Base-by-base conservation (phyloP, 2,797 vertebrate genomes). In the Melanotaenia pygmaea region DNA sequence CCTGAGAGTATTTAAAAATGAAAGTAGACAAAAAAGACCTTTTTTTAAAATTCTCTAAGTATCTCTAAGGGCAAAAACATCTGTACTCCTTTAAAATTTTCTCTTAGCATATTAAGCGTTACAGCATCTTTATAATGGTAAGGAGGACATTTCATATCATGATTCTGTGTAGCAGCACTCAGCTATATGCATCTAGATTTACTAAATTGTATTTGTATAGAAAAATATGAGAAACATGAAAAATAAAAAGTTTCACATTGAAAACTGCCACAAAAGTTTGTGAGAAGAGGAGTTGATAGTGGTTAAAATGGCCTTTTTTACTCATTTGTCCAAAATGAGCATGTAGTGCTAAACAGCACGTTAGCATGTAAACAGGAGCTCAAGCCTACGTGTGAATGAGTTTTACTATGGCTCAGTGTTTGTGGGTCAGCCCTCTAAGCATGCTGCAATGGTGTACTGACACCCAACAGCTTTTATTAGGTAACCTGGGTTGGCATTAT, bases 401-500 rank as follows among this genome's bases (percentile, higher is more conserved):
- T 68, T 64, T 67, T 9, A 64, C 3, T 64, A 18, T 7, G 8
- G 5, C 40, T 59, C 40, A 61, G 62, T 68, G 63, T 64, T 59
- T 64, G 24, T 64, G 24, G 62, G 50, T 73, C n/a, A 40, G 16
- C 34, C 26, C 43, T 26, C 10, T 26, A 18, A 32, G 34, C 40
- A 30, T 43, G 54, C 22, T 50, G 35, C 12, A 20, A 11, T 1
- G 26, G 9, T 58, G 18, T 32, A 40, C 45, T 18, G 28, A 37
- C 3, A 5, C 24, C 65, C 34, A 16, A 40, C 22, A 11, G 14
- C 37, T 20, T 66, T 51, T 66, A 69, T 34, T 68, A 61, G 20
- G 45, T 68, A 35, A 74, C 68, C 70, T 64, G 73, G 35, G 67
- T 66, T 64, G 71, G 74, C 76, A 65, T 68, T 77, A 72, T 60